Conservation (phyloP, 2,113 vertebrate genomes). For the Patagioenas fasciata region DNA sequence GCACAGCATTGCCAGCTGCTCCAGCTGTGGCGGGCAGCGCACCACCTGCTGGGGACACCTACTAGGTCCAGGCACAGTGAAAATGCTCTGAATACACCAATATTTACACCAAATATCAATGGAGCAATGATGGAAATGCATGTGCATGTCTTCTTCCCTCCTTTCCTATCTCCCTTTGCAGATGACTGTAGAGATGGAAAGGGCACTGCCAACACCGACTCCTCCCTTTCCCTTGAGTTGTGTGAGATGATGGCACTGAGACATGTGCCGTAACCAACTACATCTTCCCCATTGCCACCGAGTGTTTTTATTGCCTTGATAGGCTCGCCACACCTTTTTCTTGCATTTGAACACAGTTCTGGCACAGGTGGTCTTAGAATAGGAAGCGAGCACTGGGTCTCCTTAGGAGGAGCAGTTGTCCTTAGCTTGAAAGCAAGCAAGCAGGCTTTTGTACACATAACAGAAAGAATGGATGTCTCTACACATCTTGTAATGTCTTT, state of each 20-base stretch:
- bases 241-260: background rate
- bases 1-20: background rate
- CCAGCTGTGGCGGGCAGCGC: accelerated
- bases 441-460: background rate
- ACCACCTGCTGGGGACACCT: background rate
- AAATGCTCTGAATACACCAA: background rate
- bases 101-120: background rate
- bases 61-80: background rate
- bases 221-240: background rate
- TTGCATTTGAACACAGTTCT: background rate
- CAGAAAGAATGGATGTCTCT: background rate
- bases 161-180: background rate
- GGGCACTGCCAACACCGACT: background rate
- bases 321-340: background rate
- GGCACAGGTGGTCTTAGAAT: background rate
- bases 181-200: background rate
- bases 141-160: background rate
- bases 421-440: background rate
- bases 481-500: background rate
- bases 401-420: background rate
- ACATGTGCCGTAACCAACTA: background rate
- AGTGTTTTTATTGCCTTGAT: background rate
- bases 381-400: background rate
- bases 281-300: background rate
- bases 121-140: background rate